Evolutionary conservation across 1,140 invertebrate species (phyloP).

Genomic region (Octopus bimaculoides): DNA sequence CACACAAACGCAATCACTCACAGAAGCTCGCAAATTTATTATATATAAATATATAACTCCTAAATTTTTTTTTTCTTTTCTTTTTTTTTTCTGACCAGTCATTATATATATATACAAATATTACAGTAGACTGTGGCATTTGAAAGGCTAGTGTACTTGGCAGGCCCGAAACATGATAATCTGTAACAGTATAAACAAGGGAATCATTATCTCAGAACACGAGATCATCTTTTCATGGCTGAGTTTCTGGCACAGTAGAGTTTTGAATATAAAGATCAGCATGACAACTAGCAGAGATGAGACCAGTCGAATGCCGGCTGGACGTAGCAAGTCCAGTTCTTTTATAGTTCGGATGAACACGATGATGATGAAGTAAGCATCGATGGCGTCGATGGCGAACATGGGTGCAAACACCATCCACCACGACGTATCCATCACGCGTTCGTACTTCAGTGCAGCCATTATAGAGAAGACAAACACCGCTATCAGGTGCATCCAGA

Average conservation of each 20-base stretch:
- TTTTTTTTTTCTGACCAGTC: neutral
- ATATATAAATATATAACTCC: too few species aligned
- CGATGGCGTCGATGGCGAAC: conserved; percentile 86
- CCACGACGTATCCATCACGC: conserved; percentile 51
- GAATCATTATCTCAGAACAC: conserved; percentile 88
- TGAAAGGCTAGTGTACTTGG: conserved; percentile 67
- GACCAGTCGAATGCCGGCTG: conserved; percentile 72
- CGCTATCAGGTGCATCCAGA: conserved; percentile 82
- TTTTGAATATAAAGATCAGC: conserved; percentile 87
- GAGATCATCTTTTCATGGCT: conserved; percentile 75
- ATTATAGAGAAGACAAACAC: conserved; percentile 81
- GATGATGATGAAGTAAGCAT: conserved; percentile 91
- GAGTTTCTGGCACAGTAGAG: conserved; percentile 85
- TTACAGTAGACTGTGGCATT: conserved; percentile 2
- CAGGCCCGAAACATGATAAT: conserved; percentile 88
- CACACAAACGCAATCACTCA: too few species aligned
- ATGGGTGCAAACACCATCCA: conserved; percentile 86
- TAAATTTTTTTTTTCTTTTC: neutral
- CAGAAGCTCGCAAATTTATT: too few species aligned
- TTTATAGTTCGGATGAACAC: conserved; percentile 86
- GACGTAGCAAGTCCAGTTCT: conserved; percentile 64
- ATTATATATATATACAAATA: conserved; percentile 1
- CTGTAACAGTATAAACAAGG: conserved; percentile 85
- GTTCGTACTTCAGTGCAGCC: conserved; percentile 66
- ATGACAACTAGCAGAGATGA: conserved; percentile 84